Percentiles rank a stretch among this genome's conserved stretches.
Evolutionary conservation across 2,888 invertebrate genomes (phyloP).

Genomic region (Lithophane socia): DNA sequence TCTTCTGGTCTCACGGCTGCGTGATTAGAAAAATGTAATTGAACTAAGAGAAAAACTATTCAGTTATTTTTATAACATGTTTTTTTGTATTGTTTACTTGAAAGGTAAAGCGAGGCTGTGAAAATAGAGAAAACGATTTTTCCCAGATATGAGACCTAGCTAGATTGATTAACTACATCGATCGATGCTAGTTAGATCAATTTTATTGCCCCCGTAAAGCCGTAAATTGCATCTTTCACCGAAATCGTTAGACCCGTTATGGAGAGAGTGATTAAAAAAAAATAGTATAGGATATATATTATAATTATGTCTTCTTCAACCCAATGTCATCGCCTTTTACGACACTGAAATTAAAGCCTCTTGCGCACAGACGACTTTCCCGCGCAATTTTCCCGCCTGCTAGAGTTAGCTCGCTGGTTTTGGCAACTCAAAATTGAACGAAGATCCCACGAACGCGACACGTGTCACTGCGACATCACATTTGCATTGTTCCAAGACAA

Average conservation of each 20-base stretch:
- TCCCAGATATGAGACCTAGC: no score
- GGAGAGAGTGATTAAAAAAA: no score
- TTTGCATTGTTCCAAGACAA: neutral
- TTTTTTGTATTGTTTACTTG: neutral
- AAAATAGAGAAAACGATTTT: no score
- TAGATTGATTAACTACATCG: no score
- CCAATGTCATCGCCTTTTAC: neutral
- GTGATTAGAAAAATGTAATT: constrained; percentile 38
- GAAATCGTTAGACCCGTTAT: no score
- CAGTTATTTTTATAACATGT: neutral
- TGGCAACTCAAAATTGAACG: neutral
- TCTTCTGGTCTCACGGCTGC: constrained; percentile 30
- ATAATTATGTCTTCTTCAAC: no score
- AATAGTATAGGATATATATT: no score
- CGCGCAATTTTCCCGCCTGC: neutral
- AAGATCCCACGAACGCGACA: neutral
- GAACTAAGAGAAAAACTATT: constrained; percentile 30
- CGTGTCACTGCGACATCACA: neutral
- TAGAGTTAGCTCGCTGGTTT: no score
- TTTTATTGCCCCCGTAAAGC: no score
- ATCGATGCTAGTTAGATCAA: no score
- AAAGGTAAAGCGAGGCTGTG: neutral
- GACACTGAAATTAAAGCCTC: neutral
- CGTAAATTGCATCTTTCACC: no score
- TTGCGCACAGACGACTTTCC: neutral